Evolutionary conservation across 2,888 invertebrate genomes (phyloP), one percentile per base, ranked within the genome.

Genomic region (Phorcus lineatus): DNA sequence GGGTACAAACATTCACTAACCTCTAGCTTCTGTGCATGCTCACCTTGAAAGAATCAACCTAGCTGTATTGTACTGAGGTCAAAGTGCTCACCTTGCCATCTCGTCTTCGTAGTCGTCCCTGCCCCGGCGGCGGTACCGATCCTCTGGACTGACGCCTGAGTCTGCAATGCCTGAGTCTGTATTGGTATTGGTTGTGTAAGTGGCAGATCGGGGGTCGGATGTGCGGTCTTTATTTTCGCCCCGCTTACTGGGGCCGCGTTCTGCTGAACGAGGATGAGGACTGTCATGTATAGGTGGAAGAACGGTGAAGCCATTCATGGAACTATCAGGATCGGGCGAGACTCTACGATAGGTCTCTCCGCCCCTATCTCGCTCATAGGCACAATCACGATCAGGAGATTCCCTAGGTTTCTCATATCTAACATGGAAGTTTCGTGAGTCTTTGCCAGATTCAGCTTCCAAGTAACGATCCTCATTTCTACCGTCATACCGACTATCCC

Each of bases 101-200:
- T 81, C 85, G 55, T 83, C 80, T 53, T 84, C 83, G 77, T 86
- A 84, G 77, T 85, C 85, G 82, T 85, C 87, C 81, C 85, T 19
- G 17, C 74, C 67, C 28, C 66, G 47, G 47, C 19, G 28, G 28
- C 67, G 85, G 84, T 87, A 85, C 19, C 86, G 86, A 55, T 87
- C 85, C 16, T 89, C 90, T n/a, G 89, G 89, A 53, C 88, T 85
- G 79, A 88, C 81, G 62, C 87, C 90, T 62, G 62, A 62, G 47
- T 74, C 74, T 82, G 89, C 88, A 85, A 89, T 88, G 83, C 89
- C 89, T 80, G 88, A 89, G 84, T 90, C 90, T 81, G 88, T 89
- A 82, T 89, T 89, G 83, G 87, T 86, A 79, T 84, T 82, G 84
- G 85, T 84, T 52, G 85, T 86, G 78, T 85, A 84, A n/a, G 84